Evolutionary conservation across 2,113 vertebrate genomes (phyloP).

Genomic region (Alethe castanea): DNA sequence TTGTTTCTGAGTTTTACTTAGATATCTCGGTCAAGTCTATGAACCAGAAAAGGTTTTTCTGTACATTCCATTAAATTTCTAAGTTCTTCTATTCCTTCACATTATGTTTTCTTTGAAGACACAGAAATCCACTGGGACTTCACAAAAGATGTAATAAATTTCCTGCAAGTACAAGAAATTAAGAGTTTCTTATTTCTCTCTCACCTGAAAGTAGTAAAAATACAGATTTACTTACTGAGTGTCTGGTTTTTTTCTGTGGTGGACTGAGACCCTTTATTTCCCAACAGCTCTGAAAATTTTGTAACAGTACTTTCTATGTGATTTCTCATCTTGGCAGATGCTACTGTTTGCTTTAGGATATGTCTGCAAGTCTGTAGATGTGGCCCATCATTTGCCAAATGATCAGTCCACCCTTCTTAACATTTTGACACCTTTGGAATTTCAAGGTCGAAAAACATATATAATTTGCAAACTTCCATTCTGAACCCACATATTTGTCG

Average conservation of each 20-base stretch:
- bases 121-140: neutral
- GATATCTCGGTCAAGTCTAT: neutral
- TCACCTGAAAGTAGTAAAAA: neutral
- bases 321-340: neutral
- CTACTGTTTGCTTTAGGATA: neutral
- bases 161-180: neutral
- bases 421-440: neutral
- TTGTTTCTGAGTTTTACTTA: neutral
- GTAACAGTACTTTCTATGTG: neutral
- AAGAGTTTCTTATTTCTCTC: neutral
- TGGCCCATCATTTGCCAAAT: neutral
- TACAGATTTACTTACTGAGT: neutral
- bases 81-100: neutral
- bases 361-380: neutral
- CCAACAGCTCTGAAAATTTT: neutral
- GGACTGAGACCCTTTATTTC: neutral
- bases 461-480: neutral
- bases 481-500: neutral
- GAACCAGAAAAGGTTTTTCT: neutral
- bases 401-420: neutral
- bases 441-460: neutral
- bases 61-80: neutral
- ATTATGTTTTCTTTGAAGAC: neutral
- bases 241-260: neutral
- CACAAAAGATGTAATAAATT: neutral